phyloP scores from a whole-genome alignment of 1,140 invertebrate genomes.

The Drosophila fuyamai region DNA sequence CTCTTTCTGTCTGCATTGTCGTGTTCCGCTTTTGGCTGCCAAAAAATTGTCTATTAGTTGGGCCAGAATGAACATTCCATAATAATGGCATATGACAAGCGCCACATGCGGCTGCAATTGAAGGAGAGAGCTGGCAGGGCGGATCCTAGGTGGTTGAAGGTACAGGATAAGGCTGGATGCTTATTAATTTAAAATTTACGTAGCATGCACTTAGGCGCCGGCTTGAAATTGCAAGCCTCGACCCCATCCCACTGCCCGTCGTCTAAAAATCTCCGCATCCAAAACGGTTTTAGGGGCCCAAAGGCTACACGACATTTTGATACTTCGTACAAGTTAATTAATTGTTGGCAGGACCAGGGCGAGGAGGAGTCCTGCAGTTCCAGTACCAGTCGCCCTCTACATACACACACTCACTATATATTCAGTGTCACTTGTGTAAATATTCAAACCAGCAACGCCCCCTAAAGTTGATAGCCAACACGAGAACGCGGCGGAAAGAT shows the following conservation, averaged over 20 bases:
- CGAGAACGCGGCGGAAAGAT: constrained; percentile 40
- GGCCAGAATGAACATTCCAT: constrained; percentile 73
- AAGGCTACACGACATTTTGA: constrained; percentile 71
- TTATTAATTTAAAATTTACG: constrained; percentile 83
- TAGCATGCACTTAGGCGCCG: constrained; percentile 62
- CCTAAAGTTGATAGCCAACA: constrained; percentile 75
- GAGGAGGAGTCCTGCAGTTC: constrained; percentile 17
- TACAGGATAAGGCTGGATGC: constrained; percentile 36
- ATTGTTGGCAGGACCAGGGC: constrained; percentile 67
- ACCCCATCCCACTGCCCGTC: neutral
- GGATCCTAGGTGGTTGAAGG: constrained; percentile 1
- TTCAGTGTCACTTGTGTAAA: constrained; percentile 80
- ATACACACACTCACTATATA: constrained; percentile 11
- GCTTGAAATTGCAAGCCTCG: constrained; percentile 54
- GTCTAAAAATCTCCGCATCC: constrained; percentile 24
- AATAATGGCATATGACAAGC: constrained; percentile 83
- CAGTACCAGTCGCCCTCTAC: neutral
- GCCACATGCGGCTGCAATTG: constrained; percentile 78
- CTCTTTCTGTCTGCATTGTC: constrained; percentile 39
- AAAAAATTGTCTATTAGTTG: constrained; percentile 83
- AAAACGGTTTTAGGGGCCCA: constrained; percentile 37
- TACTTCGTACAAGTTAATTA: constrained; percentile 81
- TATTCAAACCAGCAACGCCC: constrained; percentile 69
- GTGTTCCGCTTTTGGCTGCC: constrained; percentile 67
- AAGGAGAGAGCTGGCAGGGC: constrained; percentile 22